These are phyloP conservation scores for Periophthalmus magnuspinnatus DNA, from an alignment of 2,797 vertebrate species.

Conservation along the genomic window DNA sequence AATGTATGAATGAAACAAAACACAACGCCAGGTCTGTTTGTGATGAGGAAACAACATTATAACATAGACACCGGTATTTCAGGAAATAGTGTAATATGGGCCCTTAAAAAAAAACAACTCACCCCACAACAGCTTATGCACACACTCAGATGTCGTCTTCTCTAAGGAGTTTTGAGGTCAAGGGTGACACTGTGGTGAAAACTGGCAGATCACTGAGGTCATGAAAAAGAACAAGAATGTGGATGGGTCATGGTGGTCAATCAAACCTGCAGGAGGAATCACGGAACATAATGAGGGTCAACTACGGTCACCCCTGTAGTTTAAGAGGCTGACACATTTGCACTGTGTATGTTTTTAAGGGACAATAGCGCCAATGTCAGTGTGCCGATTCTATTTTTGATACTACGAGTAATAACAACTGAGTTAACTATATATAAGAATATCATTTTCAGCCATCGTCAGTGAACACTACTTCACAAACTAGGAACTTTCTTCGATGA, in stretches of 20 bases:
- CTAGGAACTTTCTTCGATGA: no score
- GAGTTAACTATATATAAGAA: neutral
- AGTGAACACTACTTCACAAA: no score
- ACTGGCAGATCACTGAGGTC: slow-evolving; percentile 59
- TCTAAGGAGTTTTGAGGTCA: slow-evolving; percentile 53
- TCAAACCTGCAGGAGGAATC: slow-evolving; percentile 42
- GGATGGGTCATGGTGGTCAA: slow-evolving; percentile 44
- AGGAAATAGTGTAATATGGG: no score
- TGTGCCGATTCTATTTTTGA: no score
- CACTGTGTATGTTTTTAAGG: no score
- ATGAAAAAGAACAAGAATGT: slow-evolving; percentile 36
- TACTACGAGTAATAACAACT: neutral
- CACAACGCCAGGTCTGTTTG: no score
- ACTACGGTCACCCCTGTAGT: slow-evolving; percentile 13
- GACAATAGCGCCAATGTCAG: no score
- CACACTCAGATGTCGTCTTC: slow-evolving; percentile 46
- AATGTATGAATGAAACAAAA: no score
- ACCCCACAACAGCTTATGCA: slow-evolving; percentile 67
- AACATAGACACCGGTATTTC: no score
- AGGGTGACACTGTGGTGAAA: slow-evolving; percentile 52
- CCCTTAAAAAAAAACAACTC: slow-evolving; percentile 21
- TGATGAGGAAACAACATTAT: no score
- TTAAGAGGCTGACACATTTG: neutral
- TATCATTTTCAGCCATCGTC: no score
- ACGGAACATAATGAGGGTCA: slow-evolving; percentile 29